A percentile compares a stretch with the other conserved stretches of the same genome.
Conservation (phyloP, 2,888 invertebrate species). For the Acronicta leporina region DNA sequence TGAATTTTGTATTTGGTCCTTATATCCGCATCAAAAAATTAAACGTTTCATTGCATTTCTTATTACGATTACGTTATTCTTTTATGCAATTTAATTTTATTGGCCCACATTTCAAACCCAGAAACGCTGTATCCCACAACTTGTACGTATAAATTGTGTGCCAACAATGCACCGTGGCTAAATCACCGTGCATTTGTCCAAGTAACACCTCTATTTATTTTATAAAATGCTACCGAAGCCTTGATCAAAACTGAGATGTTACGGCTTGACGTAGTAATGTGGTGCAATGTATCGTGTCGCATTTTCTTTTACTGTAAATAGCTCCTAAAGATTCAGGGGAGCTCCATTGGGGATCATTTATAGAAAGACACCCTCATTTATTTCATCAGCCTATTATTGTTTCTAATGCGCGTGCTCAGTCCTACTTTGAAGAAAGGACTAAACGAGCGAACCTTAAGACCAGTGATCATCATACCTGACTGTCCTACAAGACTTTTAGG, state of each 20-base stretch:
- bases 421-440: neutral
- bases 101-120: slow-evolving; percentile 32
- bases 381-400: neutral
- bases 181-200: slow-evolving; percentile 78
- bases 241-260: slow-evolving; percentile 56
- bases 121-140: slow-evolving; percentile 45
- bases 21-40: neutral
- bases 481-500: no score
- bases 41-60: neutral
- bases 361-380: neutral
- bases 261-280: slow-evolving; percentile 50
- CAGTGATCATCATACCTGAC: no score
- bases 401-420: neutral
- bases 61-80: slow-evolving; percentile 3
- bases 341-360: neutral
- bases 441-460: neutral
- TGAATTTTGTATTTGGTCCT: neutral
- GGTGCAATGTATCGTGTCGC: slow-evolving; percentile 42
- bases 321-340: slow-evolving; percentile 8
- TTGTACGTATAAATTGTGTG: slow-evolving; percentile 54
- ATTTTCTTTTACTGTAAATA: slow-evolving; percentile 27
- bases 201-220: slow-evolving; percentile 81
- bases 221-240: slow-evolving; percentile 67
- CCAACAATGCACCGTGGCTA: slow-evolving; percentile 69
- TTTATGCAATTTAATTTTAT: slow-evolving; percentile 32